Evolutionary conservation across 2,888 invertebrate genomes (phyloP).

Genomic region (Fabriciana adippe): DNA sequence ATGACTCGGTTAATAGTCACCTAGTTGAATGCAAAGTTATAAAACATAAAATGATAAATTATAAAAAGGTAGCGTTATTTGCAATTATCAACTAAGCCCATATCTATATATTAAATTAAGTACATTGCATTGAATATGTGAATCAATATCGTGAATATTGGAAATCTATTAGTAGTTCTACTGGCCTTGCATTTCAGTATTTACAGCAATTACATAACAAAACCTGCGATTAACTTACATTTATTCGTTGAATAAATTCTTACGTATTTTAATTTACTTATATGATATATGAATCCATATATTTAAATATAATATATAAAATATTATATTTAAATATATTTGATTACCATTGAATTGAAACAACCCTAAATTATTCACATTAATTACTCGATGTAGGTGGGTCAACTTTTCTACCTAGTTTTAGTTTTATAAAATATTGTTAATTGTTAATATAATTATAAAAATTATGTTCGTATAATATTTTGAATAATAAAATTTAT

Average conservation of each 20-base stretch:
- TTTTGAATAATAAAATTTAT: background rate
- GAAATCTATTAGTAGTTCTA: constrained; percentile 35
- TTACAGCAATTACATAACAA: constrained; percentile 38
- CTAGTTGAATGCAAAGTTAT: too few species aligned
- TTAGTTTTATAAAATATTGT: too few species aligned
- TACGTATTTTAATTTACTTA: background rate
- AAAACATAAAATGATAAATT: background rate
- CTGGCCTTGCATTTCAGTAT: constrained; percentile 40
- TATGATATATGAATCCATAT: background rate
- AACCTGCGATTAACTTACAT: constrained; percentile 28
- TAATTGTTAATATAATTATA: too few species aligned
- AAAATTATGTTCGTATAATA: too few species aligned
- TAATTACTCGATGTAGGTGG: too few species aligned
- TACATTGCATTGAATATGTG: constrained; percentile 9
- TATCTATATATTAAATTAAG: background rate
- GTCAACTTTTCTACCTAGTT: too few species aligned
- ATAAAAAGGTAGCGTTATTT: background rate
- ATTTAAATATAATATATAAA: background rate
- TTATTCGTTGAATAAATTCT: constrained; percentile 27
- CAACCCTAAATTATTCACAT: background rate
- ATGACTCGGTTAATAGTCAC: too few species aligned
- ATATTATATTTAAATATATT: too few species aligned
- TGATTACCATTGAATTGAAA: background rate
- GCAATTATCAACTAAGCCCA: background rate
- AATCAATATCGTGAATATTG: constrained; percentile 26